Conservation (phyloP, 2,888 invertebrate genomes). For the Onthophagus sagittarius region DNA sequence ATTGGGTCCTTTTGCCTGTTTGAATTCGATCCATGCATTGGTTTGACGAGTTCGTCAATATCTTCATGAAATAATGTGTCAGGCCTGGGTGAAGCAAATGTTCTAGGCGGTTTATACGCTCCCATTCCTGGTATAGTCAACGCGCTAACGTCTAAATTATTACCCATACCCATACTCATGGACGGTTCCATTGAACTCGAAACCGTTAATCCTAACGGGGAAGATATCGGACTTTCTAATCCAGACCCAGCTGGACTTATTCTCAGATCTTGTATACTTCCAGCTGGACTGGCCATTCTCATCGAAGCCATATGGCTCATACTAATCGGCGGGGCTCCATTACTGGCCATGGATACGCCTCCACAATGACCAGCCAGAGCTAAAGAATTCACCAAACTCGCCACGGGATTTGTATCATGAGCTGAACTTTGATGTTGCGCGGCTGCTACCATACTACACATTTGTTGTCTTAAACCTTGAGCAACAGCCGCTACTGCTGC, state of each 20-base stretch:
- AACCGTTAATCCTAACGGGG: slow-evolving; percentile 60
- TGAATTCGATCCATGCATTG: slow-evolving; percentile 48
- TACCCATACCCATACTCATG: slow-evolving; percentile 46
- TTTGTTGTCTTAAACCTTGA: slow-evolving; percentile 79
- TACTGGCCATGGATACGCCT: slow-evolving; percentile 41
- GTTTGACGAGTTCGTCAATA: slow-evolving; percentile 62
- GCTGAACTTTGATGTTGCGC: slow-evolving; percentile 55
- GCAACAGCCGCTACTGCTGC: slow-evolving; percentile 85
- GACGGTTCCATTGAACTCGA: slow-evolving; percentile 50
- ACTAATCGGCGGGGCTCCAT: slow-evolving; percentile 45
- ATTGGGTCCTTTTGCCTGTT: slow-evolving; percentile 53
- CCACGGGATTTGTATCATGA: slow-evolving; percentile 47
- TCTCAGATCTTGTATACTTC: slow-evolving; percentile 48
- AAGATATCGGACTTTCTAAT: slow-evolving; percentile 55
- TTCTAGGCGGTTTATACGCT: slow-evolving; percentile 60
- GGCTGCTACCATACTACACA: slow-evolving; percentile 78
- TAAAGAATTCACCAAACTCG: slow-evolving; percentile 46
- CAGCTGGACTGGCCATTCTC: slow-evolving; percentile 50
- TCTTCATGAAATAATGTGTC: slow-evolving; percentile 62
- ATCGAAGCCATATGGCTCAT: slow-evolving; percentile 45
- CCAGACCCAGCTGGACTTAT: slow-evolving; percentile 52
- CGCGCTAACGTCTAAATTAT: slow-evolving; percentile 53
- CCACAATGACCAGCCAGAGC: slow-evolving; percentile 47
- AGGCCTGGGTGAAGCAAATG: slow-evolving; percentile 59
- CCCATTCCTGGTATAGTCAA: slow-evolving; percentile 61